Conservation (phyloP, 2,797 vertebrate species). For the Alauda arvensis region DNA sequence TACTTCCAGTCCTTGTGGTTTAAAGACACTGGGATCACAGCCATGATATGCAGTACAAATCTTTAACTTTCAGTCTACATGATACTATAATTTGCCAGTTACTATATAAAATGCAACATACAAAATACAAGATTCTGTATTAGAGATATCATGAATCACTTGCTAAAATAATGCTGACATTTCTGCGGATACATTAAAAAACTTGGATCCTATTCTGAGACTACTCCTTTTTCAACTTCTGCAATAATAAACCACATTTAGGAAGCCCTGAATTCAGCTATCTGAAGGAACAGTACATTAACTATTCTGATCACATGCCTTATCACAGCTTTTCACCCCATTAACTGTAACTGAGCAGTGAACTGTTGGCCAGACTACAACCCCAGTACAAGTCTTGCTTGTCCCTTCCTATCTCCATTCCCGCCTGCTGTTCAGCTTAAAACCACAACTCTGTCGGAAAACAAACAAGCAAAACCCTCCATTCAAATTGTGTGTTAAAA, state of each 20-base stretch:
- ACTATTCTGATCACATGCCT: slow-evolving; percentile 41
- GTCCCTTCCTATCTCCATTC: neutral
- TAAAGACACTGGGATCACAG: slow-evolving; percentile 52
- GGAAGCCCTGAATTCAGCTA: slow-evolving; percentile 32
- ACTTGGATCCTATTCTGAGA: neutral
- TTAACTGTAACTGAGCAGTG: slow-evolving; percentile 52
- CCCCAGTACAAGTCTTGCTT: neutral
- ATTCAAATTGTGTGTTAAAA: slow-evolving; percentile 31
- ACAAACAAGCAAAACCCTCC: neutral
- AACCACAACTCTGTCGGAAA: neutral
- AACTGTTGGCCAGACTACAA: slow-evolving; percentile 21
- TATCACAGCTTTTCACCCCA: slow-evolving; percentile 53
- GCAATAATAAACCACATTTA: slow-evolving; percentile 44
- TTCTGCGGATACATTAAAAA: slow-evolving; percentile 44
- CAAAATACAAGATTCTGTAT: slow-evolving; percentile 45
- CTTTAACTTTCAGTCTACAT: slow-evolving; percentile 26
- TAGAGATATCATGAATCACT: slow-evolving; percentile 53
- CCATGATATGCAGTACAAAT: slow-evolving; percentile 32
- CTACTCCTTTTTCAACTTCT: slow-evolving; percentile 31
- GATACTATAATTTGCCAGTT: slow-evolving; percentile 29
- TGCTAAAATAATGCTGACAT: slow-evolving; percentile 53
- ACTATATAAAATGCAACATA: slow-evolving; percentile 39
- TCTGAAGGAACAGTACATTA: slow-evolving; percentile 28
- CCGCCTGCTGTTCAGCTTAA: neutral
- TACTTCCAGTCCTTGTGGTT: slow-evolving; percentile 32